phyloP scores from a whole-genome alignment of 2,888 invertebrate species.

The Eupithecia dodoneata region DNA sequence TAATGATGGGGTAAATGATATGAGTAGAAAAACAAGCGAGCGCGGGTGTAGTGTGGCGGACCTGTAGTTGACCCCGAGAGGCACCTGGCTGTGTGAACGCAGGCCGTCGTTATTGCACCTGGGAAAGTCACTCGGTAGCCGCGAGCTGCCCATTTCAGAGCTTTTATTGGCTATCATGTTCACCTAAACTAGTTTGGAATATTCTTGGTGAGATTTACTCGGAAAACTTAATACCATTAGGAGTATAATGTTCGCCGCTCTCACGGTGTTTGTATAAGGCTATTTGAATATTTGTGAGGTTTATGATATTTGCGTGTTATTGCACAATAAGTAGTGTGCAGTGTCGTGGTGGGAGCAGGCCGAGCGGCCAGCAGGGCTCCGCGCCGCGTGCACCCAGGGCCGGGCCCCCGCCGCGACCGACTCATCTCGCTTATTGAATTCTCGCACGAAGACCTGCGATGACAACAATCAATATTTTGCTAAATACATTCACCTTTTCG shows the following conservation, averaged over 20 bases:
- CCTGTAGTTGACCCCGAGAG: conserved; percentile 62
- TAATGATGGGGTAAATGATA: conserved; percentile 41
- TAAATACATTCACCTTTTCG: conserved; percentile 44
- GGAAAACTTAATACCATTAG: conserved; percentile 44
- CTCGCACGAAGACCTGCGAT: conserved; percentile 69
- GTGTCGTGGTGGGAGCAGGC: conserved; percentile 63
- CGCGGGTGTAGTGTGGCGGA: conserved; percentile 38
- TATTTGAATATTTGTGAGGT: conserved; percentile 44
- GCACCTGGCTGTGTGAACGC: conserved; percentile 65
- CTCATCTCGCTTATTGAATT: conserved; percentile 69
- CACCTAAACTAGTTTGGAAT: conserved; percentile 77
- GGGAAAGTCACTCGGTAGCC: conserved; percentile 76
- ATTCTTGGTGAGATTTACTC: conserved; percentile 68
- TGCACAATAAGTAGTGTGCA: conserved; percentile 68
- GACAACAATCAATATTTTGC: conserved; percentile 61
- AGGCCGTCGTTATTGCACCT: conserved; percentile 64
- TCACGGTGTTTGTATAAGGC: conserved; percentile 67
- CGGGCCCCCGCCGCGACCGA: conserved; percentile 63
- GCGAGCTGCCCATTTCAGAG: conserved; percentile 70
- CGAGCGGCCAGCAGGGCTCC: conserved; percentile 61
- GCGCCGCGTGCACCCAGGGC: conserved; percentile 64
- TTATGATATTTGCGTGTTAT: conserved; percentile 71
- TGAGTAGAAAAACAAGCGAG: conserved; percentile 38
- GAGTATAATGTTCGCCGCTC: conserved; percentile 62
- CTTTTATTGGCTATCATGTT: conserved; percentile 79